Base-by-base conservation (phyloP, 2,888 invertebrate genomes). In the Lasioglossum calceatum region DNA sequence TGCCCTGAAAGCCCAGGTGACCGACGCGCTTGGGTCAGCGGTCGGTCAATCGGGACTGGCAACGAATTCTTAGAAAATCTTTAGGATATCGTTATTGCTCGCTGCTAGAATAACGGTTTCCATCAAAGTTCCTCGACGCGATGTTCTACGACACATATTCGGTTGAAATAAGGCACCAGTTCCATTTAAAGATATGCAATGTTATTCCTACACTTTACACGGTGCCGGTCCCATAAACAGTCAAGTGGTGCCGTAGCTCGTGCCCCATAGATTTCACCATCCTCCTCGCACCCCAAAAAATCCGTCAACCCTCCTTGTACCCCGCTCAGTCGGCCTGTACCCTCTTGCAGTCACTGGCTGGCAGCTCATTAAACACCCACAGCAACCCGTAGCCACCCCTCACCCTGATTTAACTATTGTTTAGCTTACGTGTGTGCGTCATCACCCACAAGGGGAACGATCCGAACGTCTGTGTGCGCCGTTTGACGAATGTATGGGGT, bases 291-390 rank as follows among this genome's bases (percentile, higher is more conserved):
- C 86, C 78, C 86, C 81, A 73, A 85, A 84, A 87, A 77, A 87
- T 82, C 73, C 81, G 73, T 64, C 71, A 72, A 77, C 71, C 82
- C 82, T 80, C 72, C 72, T 23, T 79, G 50, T 58, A 47, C 86
- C 82, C 81, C 82, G 67, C 81, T 82, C 86, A 4, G n/a, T 39
- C 44, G 44, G 50, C n/a, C 73, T 67, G 75, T 84, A 85, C 84
- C 88, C 91, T 87, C 86, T 86, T 79, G 87, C 90, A 89, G 87
- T 92, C 91, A 89, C 91, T 91, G 85, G 85, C 93, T 92, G 92
- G 94, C 93, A 94, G 94, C 94, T 95, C 94, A 94, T 95, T 95
- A 95, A 95, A 94, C 94, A 94, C 94, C 94, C 94, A 94, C 94
- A 93, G 93, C 91, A 92, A 92, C 93, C 93, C 92, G 90, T 89